Evolutionary conservation across 2,113 vertebrate genomes (phyloP), one percentile per base, ranked within the genome.

Genomic region (Pluvialis apricaria): DNA sequence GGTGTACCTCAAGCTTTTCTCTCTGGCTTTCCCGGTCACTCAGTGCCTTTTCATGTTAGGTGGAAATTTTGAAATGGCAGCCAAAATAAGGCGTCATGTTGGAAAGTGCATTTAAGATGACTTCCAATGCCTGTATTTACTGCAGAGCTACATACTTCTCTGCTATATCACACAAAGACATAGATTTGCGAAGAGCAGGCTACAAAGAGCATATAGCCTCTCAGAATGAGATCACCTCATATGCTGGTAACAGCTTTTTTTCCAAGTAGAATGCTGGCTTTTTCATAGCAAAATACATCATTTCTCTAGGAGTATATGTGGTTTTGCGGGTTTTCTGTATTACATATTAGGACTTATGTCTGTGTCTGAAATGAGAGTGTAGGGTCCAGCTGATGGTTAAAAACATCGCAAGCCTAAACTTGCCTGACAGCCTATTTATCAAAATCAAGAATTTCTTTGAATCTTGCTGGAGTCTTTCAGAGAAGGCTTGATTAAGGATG

Each of bases 401-500:
- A 94, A 88, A 47, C 32, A 66, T 51, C 79, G 42, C 19, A 61
- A 32, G 57, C 32, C 62, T 76, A 88, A 94, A 73, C 71, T 86
- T 88, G 29, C 9, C 66, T 92, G 82, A 79, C 79, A 95, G 69
- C 28, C 34, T 72, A 15, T 88, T 95, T 80, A 84, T 86, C 82
- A 92, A 78, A 93, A 95, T 94, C 82, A 92, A 76, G 76, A 69
- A 51, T 86, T 95, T 70, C 24, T 83, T 94, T 86, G 77, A 92
- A 78, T 85, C 40, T 72, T 91, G 36, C n/a, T 88, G 57, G 45
- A 36, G 49, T 84, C 82, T 92, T 92, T 85, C 78, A 90, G 80
- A 89, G 44, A 75, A 93, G 38, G 19, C 80, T 97, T 94, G 94
- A 92, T 95, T 94, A 95, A 83, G 60, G 47, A n/a, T 90, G 75